phyloP scores from a whole-genome alignment of 2,888 invertebrate genomes.

The Trichopria drosophilae region DNA sequence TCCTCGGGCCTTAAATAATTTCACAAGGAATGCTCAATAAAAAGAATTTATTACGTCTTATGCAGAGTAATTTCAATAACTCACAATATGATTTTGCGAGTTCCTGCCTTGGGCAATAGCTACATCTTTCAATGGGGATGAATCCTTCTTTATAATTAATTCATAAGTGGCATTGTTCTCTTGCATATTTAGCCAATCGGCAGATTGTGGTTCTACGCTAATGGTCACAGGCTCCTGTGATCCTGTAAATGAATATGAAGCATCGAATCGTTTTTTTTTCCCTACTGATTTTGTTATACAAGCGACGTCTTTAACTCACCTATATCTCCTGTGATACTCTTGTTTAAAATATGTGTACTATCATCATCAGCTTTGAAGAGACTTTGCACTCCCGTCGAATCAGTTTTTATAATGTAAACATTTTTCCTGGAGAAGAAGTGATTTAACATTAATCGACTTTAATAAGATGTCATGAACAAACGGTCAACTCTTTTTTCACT shows the following conservation, averaged over 20 bases:
- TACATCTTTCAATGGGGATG: slow-evolving; percentile 35
- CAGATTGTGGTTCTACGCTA: slow-evolving; percentile 14
- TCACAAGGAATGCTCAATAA: no score
- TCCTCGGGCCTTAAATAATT: no score
- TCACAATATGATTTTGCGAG: slow-evolving; percentile 7
- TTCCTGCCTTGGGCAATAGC: slow-evolving; percentile 13
- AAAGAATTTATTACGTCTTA: no score
- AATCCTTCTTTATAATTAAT: slow-evolving; percentile 42
- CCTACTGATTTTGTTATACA: no score
- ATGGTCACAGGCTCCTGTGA: slow-evolving; percentile 16
- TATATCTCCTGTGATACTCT: no score
- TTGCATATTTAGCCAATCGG: slow-evolving; percentile 48
- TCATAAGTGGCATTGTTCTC: slow-evolving; percentile 46
- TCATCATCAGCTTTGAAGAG: slow-evolving; percentile 40
- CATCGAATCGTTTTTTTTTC: no score
- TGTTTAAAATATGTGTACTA: slow-evolving; percentile 42
- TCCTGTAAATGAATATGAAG: slow-evolving; percentile 11
- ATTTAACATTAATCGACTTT: no score
- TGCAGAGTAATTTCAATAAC: no score
- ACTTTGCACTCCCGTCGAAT: slow-evolving; percentile 36
- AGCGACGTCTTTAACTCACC: no score
- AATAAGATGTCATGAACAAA: no score
- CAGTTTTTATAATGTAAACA: slow-evolving; percentile 53
- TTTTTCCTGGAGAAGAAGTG: slow-evolving; percentile 50
- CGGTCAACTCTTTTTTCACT: no score